These are phyloP conservation scores for Cyprinodon variegatus DNA, from an alignment of 2,113 vertebrate genomes.

Conservation along the genomic window DNA sequence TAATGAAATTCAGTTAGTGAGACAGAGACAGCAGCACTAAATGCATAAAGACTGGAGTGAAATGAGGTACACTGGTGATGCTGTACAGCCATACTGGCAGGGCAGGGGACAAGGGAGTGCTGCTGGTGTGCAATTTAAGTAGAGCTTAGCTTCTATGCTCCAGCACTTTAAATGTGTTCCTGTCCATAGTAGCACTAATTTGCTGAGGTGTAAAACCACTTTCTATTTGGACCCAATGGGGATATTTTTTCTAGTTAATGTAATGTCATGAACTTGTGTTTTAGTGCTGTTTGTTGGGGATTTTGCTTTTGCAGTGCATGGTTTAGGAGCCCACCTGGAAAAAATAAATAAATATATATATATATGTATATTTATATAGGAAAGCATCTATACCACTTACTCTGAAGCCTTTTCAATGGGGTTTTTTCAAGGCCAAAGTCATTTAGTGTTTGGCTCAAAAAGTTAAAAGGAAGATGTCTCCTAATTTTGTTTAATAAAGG, in stretches of 20 bases:
- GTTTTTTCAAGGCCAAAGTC: slow-evolving; percentile 43
- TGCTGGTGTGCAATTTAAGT: slow-evolving; percentile 46
- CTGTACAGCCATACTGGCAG: slow-evolving; percentile 18
- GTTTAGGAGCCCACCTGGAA: slow-evolving; percentile 41
- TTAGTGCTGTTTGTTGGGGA: slow-evolving; percentile 36
- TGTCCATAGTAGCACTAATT: slow-evolving; percentile 13
- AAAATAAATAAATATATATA: background rate
- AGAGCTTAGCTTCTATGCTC: slow-evolving; percentile 24
- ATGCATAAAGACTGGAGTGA: slow-evolving; percentile 54
- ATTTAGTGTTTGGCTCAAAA: slow-evolving; percentile 44
- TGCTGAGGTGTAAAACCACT: slow-evolving; percentile 33
- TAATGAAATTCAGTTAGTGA: slow-evolving; percentile 78
- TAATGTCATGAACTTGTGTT: slow-evolving; percentile 53
- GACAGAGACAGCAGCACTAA: slow-evolving; percentile 62
- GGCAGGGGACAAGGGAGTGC: slow-evolving; percentile 6
- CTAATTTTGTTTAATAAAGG: background rate
- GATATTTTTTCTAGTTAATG: slow-evolving; percentile 14
- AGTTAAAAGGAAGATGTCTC: background rate
- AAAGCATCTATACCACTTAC: slow-evolving; percentile 46
- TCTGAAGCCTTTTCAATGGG: slow-evolving; percentile 48
- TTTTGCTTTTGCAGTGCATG: slow-evolving; percentile 52
- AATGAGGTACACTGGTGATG: slow-evolving; percentile 33
- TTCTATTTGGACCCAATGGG: slow-evolving; percentile 21
- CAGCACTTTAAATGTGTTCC: slow-evolving; percentile 28
- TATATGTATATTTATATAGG: background rate